Conservation (phyloP, 1,140 invertebrate genomes). For the Drosophila suzukii region DNA sequence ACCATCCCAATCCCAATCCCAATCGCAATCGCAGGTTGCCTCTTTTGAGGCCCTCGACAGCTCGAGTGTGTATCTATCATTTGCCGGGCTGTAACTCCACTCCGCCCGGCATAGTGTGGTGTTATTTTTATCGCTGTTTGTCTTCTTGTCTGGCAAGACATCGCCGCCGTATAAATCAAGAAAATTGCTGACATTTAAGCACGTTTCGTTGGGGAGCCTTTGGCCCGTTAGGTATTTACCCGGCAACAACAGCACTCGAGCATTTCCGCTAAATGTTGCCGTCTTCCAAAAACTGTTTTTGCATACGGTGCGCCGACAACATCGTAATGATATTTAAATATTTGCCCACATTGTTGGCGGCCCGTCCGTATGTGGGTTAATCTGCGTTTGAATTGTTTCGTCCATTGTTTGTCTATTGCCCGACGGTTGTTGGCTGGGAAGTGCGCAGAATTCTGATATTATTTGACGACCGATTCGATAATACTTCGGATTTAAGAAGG, state of each 20-base stretch:
- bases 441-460: constrained; percentile 1
- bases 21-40: constrained; percentile 46
- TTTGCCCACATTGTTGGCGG: constrained; percentile 69
- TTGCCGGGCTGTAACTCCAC: constrained; percentile 38
- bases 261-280: constrained; percentile 73
- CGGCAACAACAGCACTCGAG: constrained; percentile 61
- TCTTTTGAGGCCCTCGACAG: constrained; percentile 24
- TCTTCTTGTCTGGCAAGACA: constrained; percentile 73
- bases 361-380: constrained; percentile 74
- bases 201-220: constrained; percentile 70
- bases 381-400: constrained; percentile 74
- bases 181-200: constrained; percentile 83
- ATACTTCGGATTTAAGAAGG: neutral
- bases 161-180: constrained; percentile 78
- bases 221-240: constrained; percentile 61
- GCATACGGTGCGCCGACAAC: constrained; percentile 29
- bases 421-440: constrained; percentile 18
- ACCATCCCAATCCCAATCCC: constrained; percentile 1
- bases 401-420: constrained; percentile 54
- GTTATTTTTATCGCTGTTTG: constrained; percentile 53
- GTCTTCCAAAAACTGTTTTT: constrained; percentile 63
- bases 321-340: constrained; percentile 81
- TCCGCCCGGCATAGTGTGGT: constrained; percentile 13
- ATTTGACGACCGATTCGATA: neutral
- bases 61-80: constrained; percentile 75